Percentiles rank a stretch among this genome's conserved stretches.
These are phyloP conservation scores for Polyergus mexicanus DNA, from an alignment of 1,140 invertebrate species.

Conservation along the genomic window DNA sequence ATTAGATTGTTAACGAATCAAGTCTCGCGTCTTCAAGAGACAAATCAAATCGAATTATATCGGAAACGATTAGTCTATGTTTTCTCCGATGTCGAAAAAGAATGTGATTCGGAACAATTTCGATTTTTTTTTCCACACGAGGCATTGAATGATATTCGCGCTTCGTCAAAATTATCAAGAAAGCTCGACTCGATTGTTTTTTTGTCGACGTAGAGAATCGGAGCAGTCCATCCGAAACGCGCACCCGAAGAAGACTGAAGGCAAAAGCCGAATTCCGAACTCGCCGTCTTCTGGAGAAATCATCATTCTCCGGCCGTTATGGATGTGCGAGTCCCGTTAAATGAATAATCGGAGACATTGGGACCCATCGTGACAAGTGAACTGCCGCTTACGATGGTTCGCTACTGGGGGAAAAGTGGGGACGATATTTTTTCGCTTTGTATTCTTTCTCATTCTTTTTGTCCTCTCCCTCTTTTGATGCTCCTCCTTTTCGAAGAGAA, in stretches of 20 bases:
- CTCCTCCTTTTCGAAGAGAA: background rate
- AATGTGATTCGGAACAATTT: background rate
- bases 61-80: background rate
- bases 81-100: background rate
- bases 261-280: constrained; percentile 45
- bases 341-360: constrained; percentile 72
- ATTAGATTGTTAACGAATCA: background rate
- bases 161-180: background rate
- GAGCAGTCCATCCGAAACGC: constrained; percentile 45
- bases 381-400: constrained; percentile 40
- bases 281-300: constrained; percentile 51
- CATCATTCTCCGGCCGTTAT: constrained; percentile 50
- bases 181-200: background rate
- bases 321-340: constrained; percentile 70
- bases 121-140: background rate
- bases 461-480: background rate
- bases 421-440: constrained; percentile 11
- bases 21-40: background rate
- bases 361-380: constrained; percentile 43
- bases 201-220: background rate
- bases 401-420: background rate
- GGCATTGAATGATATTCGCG: background rate
- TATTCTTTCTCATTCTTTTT: background rate
- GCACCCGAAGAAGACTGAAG: constrained; percentile 59
- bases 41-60: background rate